Conservation (phyloP, 2,888 invertebrate genomes). For the Agelastica alni region DNA sequence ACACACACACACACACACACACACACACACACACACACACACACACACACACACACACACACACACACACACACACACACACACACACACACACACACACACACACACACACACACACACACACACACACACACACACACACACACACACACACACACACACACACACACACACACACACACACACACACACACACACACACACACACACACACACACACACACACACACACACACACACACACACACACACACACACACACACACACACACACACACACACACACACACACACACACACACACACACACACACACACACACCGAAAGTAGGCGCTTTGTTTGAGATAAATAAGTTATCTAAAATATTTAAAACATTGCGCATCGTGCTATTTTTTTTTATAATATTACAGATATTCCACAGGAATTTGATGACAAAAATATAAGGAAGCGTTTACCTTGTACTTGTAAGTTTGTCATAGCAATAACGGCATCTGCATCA, state of each 20-base stretch:
- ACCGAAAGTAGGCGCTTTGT: neutral
- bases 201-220: neutral
- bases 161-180: neutral
- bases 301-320: neutral
- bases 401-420: too few relatives aligned
- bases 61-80: neutral
- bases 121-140: neutral
- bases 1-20: neutral
- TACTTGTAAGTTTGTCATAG: too few relatives aligned
- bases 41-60: neutral
- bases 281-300: neutral
- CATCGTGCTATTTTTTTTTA: too few relatives aligned
- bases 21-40: neutral
- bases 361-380: too few relatives aligned
- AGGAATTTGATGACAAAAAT: too few relatives aligned
- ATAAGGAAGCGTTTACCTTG: too few relatives aligned
- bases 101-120: neutral
- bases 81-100: neutral
- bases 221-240: neutral
- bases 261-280: neutral
- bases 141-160: neutral
- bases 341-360: too few relatives aligned
- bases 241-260: neutral
- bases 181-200: neutral
- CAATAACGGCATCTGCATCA: too few relatives aligned